phyloP scores from a whole-genome alignment of 2,888 invertebrate species.

The Cephus pulcher region DNA sequence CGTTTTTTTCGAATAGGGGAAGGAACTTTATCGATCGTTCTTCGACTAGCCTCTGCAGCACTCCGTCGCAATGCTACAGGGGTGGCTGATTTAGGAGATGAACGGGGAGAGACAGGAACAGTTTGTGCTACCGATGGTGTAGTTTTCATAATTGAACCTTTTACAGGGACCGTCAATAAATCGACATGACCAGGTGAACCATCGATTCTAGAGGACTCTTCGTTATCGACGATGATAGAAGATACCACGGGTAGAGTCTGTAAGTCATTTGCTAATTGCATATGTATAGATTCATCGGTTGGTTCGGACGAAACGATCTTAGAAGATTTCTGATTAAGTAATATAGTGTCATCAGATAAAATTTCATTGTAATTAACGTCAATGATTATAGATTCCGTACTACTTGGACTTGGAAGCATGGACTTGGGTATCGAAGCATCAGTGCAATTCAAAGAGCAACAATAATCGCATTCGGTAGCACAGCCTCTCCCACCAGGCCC shows the following conservation, averaged over 20 bases:
- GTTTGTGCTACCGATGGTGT: not conserved
- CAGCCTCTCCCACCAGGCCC: constrained; percentile 18
- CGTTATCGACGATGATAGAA: not conserved
- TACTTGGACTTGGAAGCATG: not conserved
- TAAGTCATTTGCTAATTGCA: not conserved
- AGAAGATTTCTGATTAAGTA: not conserved
- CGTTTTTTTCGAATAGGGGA: not conserved
- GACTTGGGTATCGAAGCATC: not conserved
- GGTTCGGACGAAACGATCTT: not conserved
- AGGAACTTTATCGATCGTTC: not conserved
- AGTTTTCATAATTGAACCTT: not conserved
- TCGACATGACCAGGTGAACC: not conserved
- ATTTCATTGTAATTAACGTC: not conserved
- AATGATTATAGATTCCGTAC: not conserved
- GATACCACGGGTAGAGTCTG: not conserved
- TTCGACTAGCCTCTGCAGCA: not conserved
- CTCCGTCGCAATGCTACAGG: not conserved
- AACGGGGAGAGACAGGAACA: not conserved
- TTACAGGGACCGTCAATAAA: not conserved
- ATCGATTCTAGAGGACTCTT: not conserved
- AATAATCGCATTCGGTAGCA: constrained; percentile 22
- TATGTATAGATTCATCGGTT: not conserved
- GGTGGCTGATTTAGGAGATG: not conserved
- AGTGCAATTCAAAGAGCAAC: constrained; percentile 21
- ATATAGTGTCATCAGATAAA: not conserved